Evolutionary conservation across 2,113 vertebrate species (phyloP), one percentile per base, ranked within the genome.

Genomic region (Heteronetta atricapilla): DNA sequence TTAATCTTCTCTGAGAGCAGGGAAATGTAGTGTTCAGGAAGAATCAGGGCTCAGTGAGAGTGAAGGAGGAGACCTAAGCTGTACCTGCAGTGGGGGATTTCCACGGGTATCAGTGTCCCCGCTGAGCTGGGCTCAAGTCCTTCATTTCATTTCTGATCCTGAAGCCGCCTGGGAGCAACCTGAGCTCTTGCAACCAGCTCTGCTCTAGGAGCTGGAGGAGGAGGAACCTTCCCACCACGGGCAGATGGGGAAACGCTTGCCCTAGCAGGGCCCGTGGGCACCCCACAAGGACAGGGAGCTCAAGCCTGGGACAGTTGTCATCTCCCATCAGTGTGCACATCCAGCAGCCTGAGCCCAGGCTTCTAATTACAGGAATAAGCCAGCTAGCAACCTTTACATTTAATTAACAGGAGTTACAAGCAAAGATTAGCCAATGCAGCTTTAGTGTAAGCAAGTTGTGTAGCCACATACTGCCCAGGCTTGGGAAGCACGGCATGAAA

Each of bases 251-350:
- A 28, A 40, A 40, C 5, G 18, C 11, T 5, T 11, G 19, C 19
- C 3, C 38, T 2, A 0, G 21, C 33, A 56, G 31, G 28, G 3
- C 66, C 16, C 2, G 0, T 1, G 4, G 68, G 40, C 34, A 86
- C 16, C 14, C 33, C 5, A 3, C 17, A 53, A 89, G 48, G 29
- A 8, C 0, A 4, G 20, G 52, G 33, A 81, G 56, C 70, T 85
- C 23, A 48, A 46, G 20, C 62, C 31, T 22, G 53, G 11, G 19
- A 19, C 20, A 44, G 11, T 63, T 88, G 36, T 92, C n/a, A 17
- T 58, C 50, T 58, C 53, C 23, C 22, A 17, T 59, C 48, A 4
- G 6, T 58, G 38, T 70, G 82, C 80, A 79, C 62, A 58, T 58
- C 85, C 14, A 11, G 40, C 56, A 38, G 60, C 17, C 38, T 66